These are phyloP conservation scores for Clarias laeviceps DNA, from an alignment of 2,797 vertebrate species.

Conservation along the genomic window DNA sequence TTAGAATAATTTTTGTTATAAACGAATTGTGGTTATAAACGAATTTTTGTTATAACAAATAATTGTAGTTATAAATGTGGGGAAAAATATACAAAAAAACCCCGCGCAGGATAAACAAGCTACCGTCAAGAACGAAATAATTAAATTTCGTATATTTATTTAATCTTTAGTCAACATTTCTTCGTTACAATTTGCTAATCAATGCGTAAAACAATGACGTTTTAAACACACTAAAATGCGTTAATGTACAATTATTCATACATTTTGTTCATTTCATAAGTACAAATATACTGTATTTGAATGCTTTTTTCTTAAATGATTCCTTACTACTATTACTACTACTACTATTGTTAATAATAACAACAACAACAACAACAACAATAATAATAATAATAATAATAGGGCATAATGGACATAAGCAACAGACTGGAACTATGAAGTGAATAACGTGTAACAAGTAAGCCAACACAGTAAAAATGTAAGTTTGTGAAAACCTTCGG, in stretches of 20 bases:
- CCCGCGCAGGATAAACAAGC: neutral
- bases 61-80: no score
- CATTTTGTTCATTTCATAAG: neutral
- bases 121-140: neutral
- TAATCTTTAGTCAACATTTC: neutral
- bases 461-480: constrained; percentile 54
- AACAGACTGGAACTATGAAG: neutral
- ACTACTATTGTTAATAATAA: neutral
- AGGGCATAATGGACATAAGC: neutral
- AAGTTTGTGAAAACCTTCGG: constrained; percentile 70
- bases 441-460: constrained; percentile 36
- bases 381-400: neutral
- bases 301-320: neutral
- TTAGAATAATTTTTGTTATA: neutral
- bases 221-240: neutral
- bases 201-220: neutral
- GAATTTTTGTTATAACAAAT: neutral
- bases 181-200: no score
- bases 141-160: neutral
- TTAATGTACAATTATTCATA: neutral
- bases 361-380: no score
- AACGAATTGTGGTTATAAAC: neutral
- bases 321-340: neutral
- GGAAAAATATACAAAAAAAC: neutral
- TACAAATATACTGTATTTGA: neutral